Evolutionary conservation across 30 jellyfish, hydroid and myxozoan genomes (phyloP), one percentile per base, ranked within the genome.

Genomic region (Chrysaora quinquecirrha): DNA sequence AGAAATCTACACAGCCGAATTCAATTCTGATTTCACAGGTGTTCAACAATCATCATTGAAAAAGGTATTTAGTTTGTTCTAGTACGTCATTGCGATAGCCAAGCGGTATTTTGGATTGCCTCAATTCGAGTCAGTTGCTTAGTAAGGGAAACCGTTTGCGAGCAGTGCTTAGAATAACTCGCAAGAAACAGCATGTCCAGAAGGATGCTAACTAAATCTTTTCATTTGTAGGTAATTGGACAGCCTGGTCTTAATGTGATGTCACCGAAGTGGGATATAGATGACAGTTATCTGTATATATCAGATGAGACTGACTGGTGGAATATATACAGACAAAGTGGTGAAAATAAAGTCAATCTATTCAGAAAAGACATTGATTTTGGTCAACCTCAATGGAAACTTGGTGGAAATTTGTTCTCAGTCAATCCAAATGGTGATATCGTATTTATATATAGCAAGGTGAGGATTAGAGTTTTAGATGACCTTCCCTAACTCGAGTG

Each of bases 291-390:
- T 20, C 50, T 90, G 16, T 84, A 22, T 31, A 78, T 90, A 4
- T 65, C 89, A 16, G 97, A 90, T 69, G 87, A 61, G 22, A 70
- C 94, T 2, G 79, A 86, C 33, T 90, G 97, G 97, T 84, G 96
- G 96, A 90, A 90, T 66, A 75, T 90, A 28, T 90, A 76, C 82
- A 49, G 85, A 54, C 91, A 78, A 22, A 71, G 30, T 20, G 89
- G 89, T 2, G 6, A 73, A 24, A 71, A 75, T 0, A 63, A 66
- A 43, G 63, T 38, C 38, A 87, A 87, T 68, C 30, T 87, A 70
- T 78, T 50, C 60, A 50, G 50, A 58, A 72, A 66, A 18, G 87
- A 67, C 47, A 56, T 67, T 0, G 96, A 87, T 48, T 68, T 87
- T 27, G 96, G 96, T 19, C 23, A 38, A 18, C 91, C 91, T 58